phyloP scores from a whole-genome alignment of 2,888 invertebrate genomes.

The Oegoconia quadripuncta region DNA sequence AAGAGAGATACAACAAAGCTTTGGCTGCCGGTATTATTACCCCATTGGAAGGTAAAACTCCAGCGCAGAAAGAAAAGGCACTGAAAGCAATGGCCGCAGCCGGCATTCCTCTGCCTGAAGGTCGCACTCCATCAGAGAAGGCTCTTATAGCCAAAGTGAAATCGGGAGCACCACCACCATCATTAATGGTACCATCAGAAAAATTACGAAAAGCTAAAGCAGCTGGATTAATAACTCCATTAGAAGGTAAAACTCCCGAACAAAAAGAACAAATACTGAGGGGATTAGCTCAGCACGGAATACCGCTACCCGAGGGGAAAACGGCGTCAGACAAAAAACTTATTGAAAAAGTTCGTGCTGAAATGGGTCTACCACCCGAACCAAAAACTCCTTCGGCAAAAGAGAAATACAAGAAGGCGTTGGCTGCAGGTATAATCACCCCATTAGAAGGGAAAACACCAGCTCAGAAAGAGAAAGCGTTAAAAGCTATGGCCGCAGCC shows the following conservation, averaged over 20 bases:
- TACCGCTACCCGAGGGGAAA: slow-evolving; percentile 32
- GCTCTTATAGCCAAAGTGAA: slow-evolving; percentile 5
- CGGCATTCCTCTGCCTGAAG: slow-evolving; percentile 27
- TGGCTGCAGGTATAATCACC: slow-evolving; percentile 27
- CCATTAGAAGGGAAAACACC: slow-evolving; percentile 28
- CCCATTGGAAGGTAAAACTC: slow-evolving; percentile 33
- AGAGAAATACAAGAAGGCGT: slow-evolving; percentile 17
- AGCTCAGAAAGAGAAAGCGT: slow-evolving; percentile 26
- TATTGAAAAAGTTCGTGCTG: slow-evolving; percentile 26
- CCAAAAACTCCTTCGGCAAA: slow-evolving; percentile 24
- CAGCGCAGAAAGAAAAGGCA: slow-evolving; percentile 27
- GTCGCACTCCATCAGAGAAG: slow-evolving; percentile 17
- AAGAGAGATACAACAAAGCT: slow-evolving; percentile 27
- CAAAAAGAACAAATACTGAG: slow-evolving; percentile 29
- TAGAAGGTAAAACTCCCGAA: slow-evolving; percentile 25
- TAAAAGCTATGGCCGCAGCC: slow-evolving; percentile 21
- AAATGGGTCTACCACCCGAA: slow-evolving; percentile 32
- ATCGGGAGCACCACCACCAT: slow-evolving; percentile 7
- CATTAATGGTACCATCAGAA: slow-evolving; percentile 19
- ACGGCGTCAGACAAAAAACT: slow-evolving; percentile 30
- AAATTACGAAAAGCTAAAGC: slow-evolving; percentile 27
- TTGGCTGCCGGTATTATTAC: slow-evolving; percentile 25
- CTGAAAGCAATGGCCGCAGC: slow-evolving; percentile 18
- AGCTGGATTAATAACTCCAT: slow-evolving; percentile 26
- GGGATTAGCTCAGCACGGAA: slow-evolving; percentile 22